Evolutionary conservation across 1,140 invertebrate genomes (phyloP).

Genomic region (Delia radicum): DNA sequence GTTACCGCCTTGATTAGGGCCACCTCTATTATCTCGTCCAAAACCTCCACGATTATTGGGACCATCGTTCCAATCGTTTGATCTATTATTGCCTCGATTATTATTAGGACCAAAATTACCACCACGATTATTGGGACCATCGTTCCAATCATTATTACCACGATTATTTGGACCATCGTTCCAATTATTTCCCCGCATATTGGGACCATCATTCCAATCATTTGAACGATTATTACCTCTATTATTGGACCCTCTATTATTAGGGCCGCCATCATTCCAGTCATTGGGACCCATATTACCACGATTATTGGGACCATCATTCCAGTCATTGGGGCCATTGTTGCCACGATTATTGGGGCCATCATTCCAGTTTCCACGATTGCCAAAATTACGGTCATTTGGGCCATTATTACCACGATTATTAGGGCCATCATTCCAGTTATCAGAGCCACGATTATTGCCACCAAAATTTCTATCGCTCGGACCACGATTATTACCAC

Average conservation of each 20-base stretch:
- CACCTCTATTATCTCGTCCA: neutral
- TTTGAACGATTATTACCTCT: slow-evolving; percentile 6
- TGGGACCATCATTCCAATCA: slow-evolving; percentile 19
- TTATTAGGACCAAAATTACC: neutral
- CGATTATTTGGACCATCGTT: neutral
- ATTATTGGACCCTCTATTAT: neutral
- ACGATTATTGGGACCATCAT: neutral
- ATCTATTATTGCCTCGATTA: neutral
- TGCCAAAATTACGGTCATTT: neutral
- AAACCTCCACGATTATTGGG: neutral
- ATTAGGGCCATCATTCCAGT: neutral
- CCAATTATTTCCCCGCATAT: slow-evolving; percentile 6
- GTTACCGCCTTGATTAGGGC: neutral
- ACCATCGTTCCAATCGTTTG: neutral
- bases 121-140: slow-evolving; percentile 13
- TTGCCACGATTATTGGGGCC: neutral
- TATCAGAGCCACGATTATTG: neutral
- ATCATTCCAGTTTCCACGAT: neutral
- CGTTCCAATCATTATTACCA: neutral
- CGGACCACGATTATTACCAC: neutral
- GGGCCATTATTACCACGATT: neutral
- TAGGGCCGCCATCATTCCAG: neutral
- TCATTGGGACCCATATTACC: neutral
- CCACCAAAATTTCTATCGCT: neutral
- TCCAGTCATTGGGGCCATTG: neutral